phyloP scores from a whole-genome alignment of 2,113 vertebrate genomes.

The Amblyopsis rosae region DNA sequence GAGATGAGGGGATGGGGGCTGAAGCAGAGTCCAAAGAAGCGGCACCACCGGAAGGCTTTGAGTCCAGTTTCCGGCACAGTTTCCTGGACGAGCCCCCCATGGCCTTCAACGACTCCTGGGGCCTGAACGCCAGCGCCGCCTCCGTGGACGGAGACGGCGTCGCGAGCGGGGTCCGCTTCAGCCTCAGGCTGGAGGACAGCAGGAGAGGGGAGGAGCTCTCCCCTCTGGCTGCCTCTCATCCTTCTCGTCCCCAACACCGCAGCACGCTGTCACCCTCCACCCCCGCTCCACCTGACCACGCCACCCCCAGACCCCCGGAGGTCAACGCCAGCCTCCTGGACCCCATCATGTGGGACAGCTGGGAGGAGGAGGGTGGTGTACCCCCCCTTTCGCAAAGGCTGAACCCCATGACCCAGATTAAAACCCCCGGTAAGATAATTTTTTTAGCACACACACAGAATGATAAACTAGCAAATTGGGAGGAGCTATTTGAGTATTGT shows the following conservation, averaged over 20 bases:
- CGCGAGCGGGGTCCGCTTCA: slow-evolving; percentile 54
- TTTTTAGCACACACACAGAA: too few species aligned
- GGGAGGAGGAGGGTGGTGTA: slow-evolving; percentile 70
- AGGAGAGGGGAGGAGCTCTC: not conserved
- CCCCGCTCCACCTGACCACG: slow-evolving; percentile 12
- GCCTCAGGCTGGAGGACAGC: slow-evolving; percentile 71
- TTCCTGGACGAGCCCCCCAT: slow-evolving; percentile 72
- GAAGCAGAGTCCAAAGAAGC: slow-evolving; percentile 62
- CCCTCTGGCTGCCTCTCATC: not conserved
- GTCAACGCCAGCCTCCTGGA: slow-evolving; percentile 72
- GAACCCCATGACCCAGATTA: slow-evolving; percentile 46
- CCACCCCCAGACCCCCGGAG: not conserved
- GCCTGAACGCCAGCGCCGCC: slow-evolving; percentile 52
- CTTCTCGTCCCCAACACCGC: not conserved
- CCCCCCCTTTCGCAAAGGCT: slow-evolving; percentile 74
- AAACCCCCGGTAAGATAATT: slow-evolving; percentile 77
- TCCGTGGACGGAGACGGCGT: slow-evolving; percentile 8
- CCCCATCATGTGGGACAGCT: slow-evolving; percentile 81
- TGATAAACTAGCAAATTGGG: too few species aligned
- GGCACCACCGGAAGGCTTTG: slow-evolving; percentile 52
- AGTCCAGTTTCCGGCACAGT: slow-evolving; percentile 56
- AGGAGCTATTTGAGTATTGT: too few species aligned
- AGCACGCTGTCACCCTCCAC: not conserved
- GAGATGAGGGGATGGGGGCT: slow-evolving; percentile 49
- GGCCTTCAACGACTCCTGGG: slow-evolving; percentile 74